phyloP scores from a whole-genome alignment of 2,113 vertebrate species.

The Pipra filicauda region DNA sequence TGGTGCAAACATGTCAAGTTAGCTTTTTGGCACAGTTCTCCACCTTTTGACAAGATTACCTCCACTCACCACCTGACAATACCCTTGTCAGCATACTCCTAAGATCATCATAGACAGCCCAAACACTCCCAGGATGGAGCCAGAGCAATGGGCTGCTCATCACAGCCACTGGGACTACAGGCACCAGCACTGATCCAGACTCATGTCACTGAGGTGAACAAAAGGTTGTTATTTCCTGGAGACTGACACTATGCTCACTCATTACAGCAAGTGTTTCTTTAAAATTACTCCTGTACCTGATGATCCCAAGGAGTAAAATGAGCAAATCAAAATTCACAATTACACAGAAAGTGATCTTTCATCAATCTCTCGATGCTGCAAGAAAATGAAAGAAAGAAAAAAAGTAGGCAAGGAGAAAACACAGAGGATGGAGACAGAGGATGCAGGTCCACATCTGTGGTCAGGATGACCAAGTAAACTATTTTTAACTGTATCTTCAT shows the following conservation, averaged over 20 bases:
- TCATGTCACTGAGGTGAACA: accelerated
- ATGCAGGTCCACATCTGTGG: background rate
- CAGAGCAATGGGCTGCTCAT: background rate
- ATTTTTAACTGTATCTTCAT: background rate
- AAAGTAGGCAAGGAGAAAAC: background rate
- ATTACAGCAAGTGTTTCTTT: accelerated
- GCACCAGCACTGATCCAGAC: background rate
- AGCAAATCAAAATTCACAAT: background rate
- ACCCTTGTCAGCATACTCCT: background rate
- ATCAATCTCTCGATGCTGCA: background rate
- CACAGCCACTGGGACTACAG: background rate
- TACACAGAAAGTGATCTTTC: background rate
- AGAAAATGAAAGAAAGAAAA: background rate
- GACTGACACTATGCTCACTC: background rate
- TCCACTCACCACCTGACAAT: background rate
- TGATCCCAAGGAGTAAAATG: background rate
- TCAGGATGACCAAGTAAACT: background rate
- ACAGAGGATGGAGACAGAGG: background rate
- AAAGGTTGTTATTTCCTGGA: background rate
- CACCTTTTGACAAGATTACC: background rate
- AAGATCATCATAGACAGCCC: background rate
- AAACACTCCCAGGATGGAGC: background rate
- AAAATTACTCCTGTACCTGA: background rate
- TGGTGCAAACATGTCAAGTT: background rate
- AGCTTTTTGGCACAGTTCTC: background rate